Evolutionary conservation across 2,797 vertebrate species (phyloP), one percentile per base, ranked within the genome.

Genomic region (Anguilla pacifica): DNA sequence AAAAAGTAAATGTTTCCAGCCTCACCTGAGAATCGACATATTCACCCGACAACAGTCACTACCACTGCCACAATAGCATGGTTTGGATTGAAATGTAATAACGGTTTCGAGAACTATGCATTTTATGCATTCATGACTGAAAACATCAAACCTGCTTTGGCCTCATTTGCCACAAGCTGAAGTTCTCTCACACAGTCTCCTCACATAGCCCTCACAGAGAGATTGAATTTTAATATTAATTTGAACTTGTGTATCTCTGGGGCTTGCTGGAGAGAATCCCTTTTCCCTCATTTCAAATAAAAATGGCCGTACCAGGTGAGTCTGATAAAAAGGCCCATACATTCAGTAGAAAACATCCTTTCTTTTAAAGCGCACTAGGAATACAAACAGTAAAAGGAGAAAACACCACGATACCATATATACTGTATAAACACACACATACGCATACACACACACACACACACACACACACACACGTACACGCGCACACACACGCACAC

Each of bases 161-260:
- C 64, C 64, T 28, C 64, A 28, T n/a, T 67, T 67, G 5, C 25
- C 64, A 67, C 64, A 67, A 67, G 64, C 64, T 67, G n/a, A 28
- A 28, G 64, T 1, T 67, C 25, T 28, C 25, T 28, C 28, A 70
- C 64, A 70, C 64, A 70, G 64, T 70, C 64, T 70, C 64, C 64
- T 70, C n/a, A 28, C n/a, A 70, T n/a, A 70, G 64, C 6, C 64
- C 64, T 70, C 64, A 10, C 64, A 70, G 64, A 70, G 25, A 70
- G 10, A 70, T 70, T n/a, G 64, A 70, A 28, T 28, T 70, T 70
- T 31, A 74, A 74, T 74, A 74, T 74, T 74, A 74, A 70, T 70
- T 70, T 70, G 64, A 70, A 70, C 64, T 70, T 28, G 64, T 28
- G 64, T 28, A n/a, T 67, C 64, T 11, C 64, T n/a, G 10, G 64